Evolutionary conservation across 2,888 invertebrate genomes (phyloP).

Genomic region (Eilema griseolum): DNA sequence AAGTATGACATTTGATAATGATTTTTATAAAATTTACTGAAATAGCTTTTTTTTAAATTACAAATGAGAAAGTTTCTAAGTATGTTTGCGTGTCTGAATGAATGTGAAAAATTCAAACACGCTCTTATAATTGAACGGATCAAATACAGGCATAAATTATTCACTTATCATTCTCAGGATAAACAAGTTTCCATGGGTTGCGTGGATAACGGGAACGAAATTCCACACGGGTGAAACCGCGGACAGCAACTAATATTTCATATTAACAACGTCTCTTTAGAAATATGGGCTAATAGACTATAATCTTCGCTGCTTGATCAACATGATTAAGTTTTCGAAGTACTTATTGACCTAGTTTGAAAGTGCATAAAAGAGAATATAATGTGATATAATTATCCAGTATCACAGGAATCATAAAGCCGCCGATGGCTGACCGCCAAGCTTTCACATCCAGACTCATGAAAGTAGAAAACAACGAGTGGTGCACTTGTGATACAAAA

Average conservation of each 20-base stretch:
- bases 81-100: too few species aligned
- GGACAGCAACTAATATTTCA: neutral
- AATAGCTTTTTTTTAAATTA: too few species aligned
- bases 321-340: constrained; percentile 25
- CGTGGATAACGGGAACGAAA: too few species aligned
- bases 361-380: constrained; percentile 39
- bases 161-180: too few species aligned
- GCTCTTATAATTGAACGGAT: too few species aligned
- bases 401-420: constrained; percentile 57
- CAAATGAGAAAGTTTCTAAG: too few species aligned
- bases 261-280: neutral
- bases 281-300: neutral
- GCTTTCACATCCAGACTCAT: constrained; percentile 50
- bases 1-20: too few species aligned
- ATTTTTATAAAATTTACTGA: too few species aligned
- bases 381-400: constrained; percentile 49
- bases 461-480: constrained; percentile 47
- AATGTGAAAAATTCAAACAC: too few species aligned
- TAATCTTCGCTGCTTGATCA: neutral
- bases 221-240: too few species aligned
- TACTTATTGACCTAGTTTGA: constrained; percentile 40
- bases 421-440: constrained; percentile 63
- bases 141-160: too few species aligned
- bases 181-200: too few species aligned
- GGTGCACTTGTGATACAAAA: constrained; percentile 43